Base-by-base conservation (phyloP, 2,888 invertebrate species). In the Tipula lateralis region DNA sequence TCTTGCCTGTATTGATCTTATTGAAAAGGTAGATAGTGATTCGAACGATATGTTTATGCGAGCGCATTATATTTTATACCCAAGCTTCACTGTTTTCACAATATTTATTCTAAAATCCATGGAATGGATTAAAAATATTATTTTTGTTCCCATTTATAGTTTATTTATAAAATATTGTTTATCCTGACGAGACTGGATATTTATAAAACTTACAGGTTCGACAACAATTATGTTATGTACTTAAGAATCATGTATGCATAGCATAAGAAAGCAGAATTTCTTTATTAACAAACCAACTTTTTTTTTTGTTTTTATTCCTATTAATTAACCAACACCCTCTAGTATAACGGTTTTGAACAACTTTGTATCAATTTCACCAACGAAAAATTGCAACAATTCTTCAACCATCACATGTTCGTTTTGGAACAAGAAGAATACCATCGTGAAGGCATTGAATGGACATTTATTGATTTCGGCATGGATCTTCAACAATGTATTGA, bases 321-420 rank as follows among this genome's bases (percentile, higher is more conserved):
- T 83, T 12, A 83, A 34, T 36, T 16, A 19, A 83, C n/a, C 29
- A 82, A 82, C 29, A 2, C n/a, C 32, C 19, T 34, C 7, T 83
- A 94, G 94, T 94, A 91, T 92, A 97, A 97, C 92, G 95, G 96
- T 91, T 97, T 96, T 93, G 96, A 97, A 92, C 96, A 97, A 92
- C 93, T 96, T 89, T 97, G 96, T 92, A 96, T 96, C 93, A 96
- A 96, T 93, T 97, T 96, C 92, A 97, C 96, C 90, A 97, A 96
- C 91, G 96, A 96, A 92, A 95, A 96, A 91, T 93, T 97, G 89
- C 96, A 97, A 92, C 96, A 97, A 92, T 97, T 96, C 93, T 97
- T 97, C 94, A 96, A 96, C 91, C 96, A 96, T 90, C 95, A 97
- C 92, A 97, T 97, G 96, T 96, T 96, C 91, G 96, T 97, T 87